A percentile compares a stretch with the other conserved stretches of the same genome.
Evolutionary conservation across 2,797 vertebrate species (phyloP).

Genomic region (Sebastolobus alascanus): DNA sequence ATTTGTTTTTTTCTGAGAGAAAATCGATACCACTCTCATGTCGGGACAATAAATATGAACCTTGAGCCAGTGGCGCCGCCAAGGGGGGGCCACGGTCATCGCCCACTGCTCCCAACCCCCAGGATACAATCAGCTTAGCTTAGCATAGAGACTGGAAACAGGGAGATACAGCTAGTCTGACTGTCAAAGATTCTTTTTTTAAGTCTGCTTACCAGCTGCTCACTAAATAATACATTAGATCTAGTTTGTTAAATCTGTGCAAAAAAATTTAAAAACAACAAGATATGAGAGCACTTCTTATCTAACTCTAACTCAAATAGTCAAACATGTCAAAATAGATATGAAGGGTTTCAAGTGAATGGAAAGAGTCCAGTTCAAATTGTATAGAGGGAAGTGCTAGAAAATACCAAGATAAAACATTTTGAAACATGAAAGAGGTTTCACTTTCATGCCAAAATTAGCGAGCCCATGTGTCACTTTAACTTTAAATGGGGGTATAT

Average conservation of each 20-base stretch:
- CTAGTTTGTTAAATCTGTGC: not conserved
- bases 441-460: constrained; percentile 13
- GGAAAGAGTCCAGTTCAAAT: not conserved
- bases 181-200: too few relatives aligned
- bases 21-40: too few relatives aligned
- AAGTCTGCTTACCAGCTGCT: not conserved
- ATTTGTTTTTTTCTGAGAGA: too few relatives aligned
- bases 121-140: too few relatives aligned
- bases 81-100: too few relatives aligned
- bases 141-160: not conserved
- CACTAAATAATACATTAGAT: not conserved
- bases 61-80: too few relatives aligned
- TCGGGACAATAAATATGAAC: too few relatives aligned
- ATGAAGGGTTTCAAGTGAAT: not conserved
- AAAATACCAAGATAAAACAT: not conserved
- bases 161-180: not conserved
- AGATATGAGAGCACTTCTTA: not conserved
- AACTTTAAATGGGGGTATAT: not conserved
- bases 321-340: not conserved
- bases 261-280: not conserved
- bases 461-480: not conserved
- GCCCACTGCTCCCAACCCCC: too few relatives aligned
- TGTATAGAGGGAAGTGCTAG: too few relatives aligned
- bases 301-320: not conserved
- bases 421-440: constrained; percentile 1